Conservation (phyloP, 2,797 vertebrate genomes). For the Enteromius mattozi region DNA sequence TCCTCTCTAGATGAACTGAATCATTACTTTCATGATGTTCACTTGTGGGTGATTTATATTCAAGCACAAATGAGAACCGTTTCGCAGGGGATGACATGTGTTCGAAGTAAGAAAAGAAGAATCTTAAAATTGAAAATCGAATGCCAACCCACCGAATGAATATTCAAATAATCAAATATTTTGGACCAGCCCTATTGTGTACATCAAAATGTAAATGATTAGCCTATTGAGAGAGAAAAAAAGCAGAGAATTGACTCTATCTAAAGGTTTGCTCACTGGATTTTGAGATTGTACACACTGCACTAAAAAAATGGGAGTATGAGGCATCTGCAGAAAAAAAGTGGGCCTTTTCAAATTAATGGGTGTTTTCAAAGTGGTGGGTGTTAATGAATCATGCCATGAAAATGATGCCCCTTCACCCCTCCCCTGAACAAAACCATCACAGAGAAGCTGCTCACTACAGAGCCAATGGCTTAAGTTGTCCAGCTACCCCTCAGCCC, state of each 20-base stretch:
- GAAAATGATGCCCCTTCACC: background rate
- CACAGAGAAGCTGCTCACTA: background rate
- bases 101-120: no score
- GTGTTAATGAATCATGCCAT: background rate
- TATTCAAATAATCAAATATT: no score
- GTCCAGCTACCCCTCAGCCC: background rate
- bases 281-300: background rate
- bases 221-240: background rate
- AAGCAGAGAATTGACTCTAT: background rate
- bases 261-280: background rate
- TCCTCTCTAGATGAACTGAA: no score
- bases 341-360: background rate
- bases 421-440: background rate
- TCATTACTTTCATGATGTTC: no score
- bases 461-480: background rate
- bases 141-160: no score
- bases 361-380: background rate
- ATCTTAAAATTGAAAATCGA: no score
- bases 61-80: no score
- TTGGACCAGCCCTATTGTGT: background rate
- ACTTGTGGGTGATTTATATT: no score
- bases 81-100: no score
- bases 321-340: background rate
- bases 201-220: background rate
- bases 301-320: background rate